Base-by-base conservation (phyloP, 2,888 invertebrate genomes). In the Drosophila buzzatii region DNA sequence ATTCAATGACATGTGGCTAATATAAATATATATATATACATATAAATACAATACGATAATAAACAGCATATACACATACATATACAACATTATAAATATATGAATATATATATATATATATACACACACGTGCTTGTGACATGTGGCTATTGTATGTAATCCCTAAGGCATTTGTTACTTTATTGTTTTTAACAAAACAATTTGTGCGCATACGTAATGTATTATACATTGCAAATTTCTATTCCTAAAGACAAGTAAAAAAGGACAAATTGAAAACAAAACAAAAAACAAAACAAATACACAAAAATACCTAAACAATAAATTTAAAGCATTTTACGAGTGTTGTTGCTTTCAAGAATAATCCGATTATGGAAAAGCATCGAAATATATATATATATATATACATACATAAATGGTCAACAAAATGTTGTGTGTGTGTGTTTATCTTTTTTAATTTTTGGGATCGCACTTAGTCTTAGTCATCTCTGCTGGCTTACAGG, bases 1-100 rank as follows among this genome's bases (percentile, higher is more conserved):
- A 73, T 79, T 90, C 85, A 82, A 82, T 78, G 84, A 79, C 81
- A 82, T 79, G 82, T 89, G 90, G 90, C 90, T 87, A 85, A 63
- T 73, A 84, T 75, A 85, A 76, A 83, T 86, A 80, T 27, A 27
- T 6, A 27, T 27, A 27, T 27, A 27, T 27, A 27, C 27, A 27
- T 27, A 27, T 6, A 85, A 78, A 83, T 86, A 80, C 65, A 78
- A 83, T 86, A 80, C 65, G 77, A 80, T 80, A 80, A 78, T 78
- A 78, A 78, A 81, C 69, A 63, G 71, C 65, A 73, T 37, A 56
- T 51, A 41, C 55, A 73, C n/a, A 51, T 51, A 75, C 41, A 64
- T 45, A 60, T 10, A 70, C 35, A 72, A 47, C 47, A 45, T 72
- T 41, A 59, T 20, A 52, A 45, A 57, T 55, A 51, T 44, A 65